phyloP scores from a whole-genome alignment of 1,140 invertebrate species.

The Ctenoplectra terminalis region DNA sequence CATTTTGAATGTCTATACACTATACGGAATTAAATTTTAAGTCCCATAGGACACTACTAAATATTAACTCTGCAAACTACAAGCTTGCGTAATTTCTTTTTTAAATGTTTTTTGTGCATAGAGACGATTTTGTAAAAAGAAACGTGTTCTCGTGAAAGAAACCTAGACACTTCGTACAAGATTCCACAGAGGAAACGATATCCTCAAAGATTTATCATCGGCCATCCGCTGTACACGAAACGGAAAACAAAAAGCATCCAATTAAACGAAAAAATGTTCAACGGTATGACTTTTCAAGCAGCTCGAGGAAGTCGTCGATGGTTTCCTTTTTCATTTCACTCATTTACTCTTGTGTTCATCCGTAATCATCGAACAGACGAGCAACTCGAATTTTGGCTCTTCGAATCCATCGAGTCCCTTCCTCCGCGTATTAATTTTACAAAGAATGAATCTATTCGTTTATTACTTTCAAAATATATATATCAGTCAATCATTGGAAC shows the following conservation, averaged over 20 bases:
- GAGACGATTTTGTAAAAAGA: background rate
- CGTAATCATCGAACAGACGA: conserved; percentile 12
- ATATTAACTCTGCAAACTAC: background rate
- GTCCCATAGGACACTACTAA: no score
- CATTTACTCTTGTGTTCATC: conserved; percentile 29
- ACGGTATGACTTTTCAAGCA: conserved; percentile 34
- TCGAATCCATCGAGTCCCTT: conserved; percentile 16
- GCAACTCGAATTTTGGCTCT: background rate
- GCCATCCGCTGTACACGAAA: background rate
- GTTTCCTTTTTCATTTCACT: conserved; percentile 37
- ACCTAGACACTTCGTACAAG: background rate
- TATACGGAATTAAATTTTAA: no score
- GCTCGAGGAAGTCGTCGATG: conserved; percentile 25
- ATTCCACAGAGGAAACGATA: conserved; percentile 4
- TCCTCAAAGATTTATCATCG: conserved; percentile 13
- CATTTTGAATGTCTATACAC: no score
- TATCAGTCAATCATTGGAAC: no score
- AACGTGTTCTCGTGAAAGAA: background rate
- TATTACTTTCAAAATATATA: no score
- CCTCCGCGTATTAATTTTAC: background rate
- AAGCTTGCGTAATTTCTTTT: no score
- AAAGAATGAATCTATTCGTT: no score
- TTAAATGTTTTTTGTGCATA: background rate
- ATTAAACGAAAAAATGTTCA: background rate
- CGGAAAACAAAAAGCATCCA: background rate